Percentiles rank a stretch among this genome's conserved stretches.
Conservation (phyloP, 2,797 vertebrate species). For the Acestrorhynchus altus region DNA sequence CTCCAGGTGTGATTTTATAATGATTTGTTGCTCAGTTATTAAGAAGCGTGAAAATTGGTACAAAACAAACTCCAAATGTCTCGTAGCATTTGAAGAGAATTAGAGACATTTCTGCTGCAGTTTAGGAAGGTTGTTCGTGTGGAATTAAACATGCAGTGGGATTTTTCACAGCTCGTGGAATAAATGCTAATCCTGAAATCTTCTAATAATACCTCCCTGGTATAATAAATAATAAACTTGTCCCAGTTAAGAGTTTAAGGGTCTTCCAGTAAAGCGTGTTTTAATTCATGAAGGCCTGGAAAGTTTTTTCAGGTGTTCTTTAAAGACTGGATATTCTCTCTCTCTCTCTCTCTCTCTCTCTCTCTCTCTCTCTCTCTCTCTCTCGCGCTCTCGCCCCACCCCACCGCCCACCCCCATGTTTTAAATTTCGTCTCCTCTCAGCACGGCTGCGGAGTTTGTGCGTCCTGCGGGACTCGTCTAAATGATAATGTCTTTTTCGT, state of each 20-base stretch:
- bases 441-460: slow-evolving; percentile 53
- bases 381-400: background rate
- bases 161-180: background rate
- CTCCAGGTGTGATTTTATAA: too few species aligned
- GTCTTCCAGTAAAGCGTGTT: background rate
- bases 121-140: background rate
- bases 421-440: background rate
- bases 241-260: background rate
- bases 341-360: background rate
- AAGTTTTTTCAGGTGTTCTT: background rate
- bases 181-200: background rate
- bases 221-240: background rate
- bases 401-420: background rate
- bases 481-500: slow-evolving; percentile 83
- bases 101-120: background rate
- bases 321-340: background rate
- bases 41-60: too few species aligned
- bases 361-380: background rate
- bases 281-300: too few species aligned
- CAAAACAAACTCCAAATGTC: too few species aligned
- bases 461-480: slow-evolving; percentile 74
- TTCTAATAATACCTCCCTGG: too few species aligned
- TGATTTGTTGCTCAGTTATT: too few species aligned
- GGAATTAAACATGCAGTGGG: background rate
- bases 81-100: too few species aligned